A percentile compares a stretch with the other conserved stretches of the same genome.
These are phyloP conservation scores for Lytechinus variegatus DNA, from an alignment of 35 echinoderm and acorn worm species.

Conservation along the genomic window DNA sequence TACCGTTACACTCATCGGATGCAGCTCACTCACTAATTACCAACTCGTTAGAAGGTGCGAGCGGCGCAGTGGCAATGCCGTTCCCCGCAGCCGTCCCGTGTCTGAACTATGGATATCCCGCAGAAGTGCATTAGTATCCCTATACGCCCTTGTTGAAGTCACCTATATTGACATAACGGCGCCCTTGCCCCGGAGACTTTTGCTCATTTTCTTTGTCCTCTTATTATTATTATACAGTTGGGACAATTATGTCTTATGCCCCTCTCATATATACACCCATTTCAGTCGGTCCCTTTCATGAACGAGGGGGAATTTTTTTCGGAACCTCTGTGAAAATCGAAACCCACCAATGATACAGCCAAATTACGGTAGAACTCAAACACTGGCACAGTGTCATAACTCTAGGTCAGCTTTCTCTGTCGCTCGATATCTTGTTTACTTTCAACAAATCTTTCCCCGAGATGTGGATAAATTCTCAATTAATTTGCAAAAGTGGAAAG, in stretches of 20 bases:
- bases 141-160: neutral
- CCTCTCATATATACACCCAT: conserved; percentile 1
- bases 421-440: conserved; percentile 7
- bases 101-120: neutral
- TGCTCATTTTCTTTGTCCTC: neutral
- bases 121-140: neutral
- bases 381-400: neutral
- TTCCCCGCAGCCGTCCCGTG: neutral
- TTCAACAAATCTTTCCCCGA: neutral
- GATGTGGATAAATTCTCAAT: conserved; percentile 45
- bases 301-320: neutral
- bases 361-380: neutral
- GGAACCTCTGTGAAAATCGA: conserved; percentile 32
- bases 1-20: neutral
- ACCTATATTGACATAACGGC: neutral
- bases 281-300: neutral
- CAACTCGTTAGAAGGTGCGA: neutral
- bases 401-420: neutral
- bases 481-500: conserved; percentile 37
- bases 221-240: neutral
- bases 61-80: neutral
- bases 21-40: neutral
- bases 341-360: conserved; percentile 24
- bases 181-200: neutral
- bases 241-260: neutral